These are phyloP conservation scores for Rhegmatorhina hoffmannsi DNA, from an alignment of 2,113 vertebrate species.

Conservation along the genomic window DNA sequence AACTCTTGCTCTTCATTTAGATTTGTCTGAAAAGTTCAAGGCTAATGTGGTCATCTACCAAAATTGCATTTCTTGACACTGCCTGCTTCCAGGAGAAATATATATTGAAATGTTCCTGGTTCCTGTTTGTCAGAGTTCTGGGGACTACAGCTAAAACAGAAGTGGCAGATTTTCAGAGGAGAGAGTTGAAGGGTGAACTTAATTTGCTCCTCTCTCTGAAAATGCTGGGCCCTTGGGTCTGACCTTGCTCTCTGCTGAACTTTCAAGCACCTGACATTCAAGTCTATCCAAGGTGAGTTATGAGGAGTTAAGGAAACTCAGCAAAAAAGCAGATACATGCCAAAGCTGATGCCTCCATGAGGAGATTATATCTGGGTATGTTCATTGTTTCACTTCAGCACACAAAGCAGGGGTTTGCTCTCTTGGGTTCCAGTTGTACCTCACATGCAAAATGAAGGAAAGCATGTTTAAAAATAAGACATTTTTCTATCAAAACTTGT, in stretches of 20 bases:
- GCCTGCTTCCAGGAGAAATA: constrained; percentile 9
- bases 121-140: not conserved
- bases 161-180: not conserved
- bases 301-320: not conserved
- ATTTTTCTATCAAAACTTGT: not conserved
- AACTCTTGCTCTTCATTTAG: constrained; percentile 8
- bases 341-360: not conserved
- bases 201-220: constrained; percentile 28
- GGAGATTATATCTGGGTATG: not conserved
- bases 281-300: not conserved
- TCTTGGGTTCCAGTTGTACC: rapidly evolving
- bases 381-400: not conserved
- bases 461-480: rapidly evolving
- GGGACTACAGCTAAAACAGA: not conserved
- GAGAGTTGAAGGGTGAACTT: constrained; percentile 7
- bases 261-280: not conserved
- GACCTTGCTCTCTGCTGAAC: constrained; percentile 28
- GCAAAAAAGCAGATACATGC: not conserved
- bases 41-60: constrained; percentile 9
- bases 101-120: not conserved
- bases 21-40: constrained; percentile 29
- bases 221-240: not conserved
- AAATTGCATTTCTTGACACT: constrained; percentile 1
- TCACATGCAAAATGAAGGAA: not conserved
- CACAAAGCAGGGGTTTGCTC: not conserved